Percentiles rank a stretch among this genome's conserved stretches.
phyloP scores from a whole-genome alignment of 2,888 invertebrate species.

The Eristalis intricaria region DNA sequence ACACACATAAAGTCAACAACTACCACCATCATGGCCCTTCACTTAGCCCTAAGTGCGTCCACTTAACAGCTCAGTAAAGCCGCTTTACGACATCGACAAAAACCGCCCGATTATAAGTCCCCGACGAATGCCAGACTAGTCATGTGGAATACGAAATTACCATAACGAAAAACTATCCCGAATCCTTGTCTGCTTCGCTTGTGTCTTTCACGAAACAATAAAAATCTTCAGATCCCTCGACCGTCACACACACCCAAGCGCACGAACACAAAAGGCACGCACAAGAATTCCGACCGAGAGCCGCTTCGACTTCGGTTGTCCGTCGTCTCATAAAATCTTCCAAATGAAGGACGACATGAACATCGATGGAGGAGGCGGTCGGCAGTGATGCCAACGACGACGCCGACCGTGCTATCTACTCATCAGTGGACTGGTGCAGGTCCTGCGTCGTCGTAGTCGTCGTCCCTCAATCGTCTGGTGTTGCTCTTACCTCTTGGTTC shows the following conservation, averaged over 20 bases:
- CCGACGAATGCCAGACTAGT: slow-evolving; percentile 47
- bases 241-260: background rate
- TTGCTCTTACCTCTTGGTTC: slow-evolving; percentile 12
- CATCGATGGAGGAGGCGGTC: slow-evolving; percentile 45
- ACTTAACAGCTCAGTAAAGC: slow-evolving; percentile 64
- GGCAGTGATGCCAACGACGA: slow-evolving; percentile 27
- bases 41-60: slow-evolving; percentile 58
- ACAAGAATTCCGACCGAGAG: slow-evolving; percentile 58
- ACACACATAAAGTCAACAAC: slow-evolving; percentile 15
- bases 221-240: background rate
- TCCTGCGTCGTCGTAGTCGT: slow-evolving; percentile 2
- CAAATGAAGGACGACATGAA: slow-evolving; percentile 47
- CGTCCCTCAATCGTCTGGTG: slow-evolving; percentile 1
- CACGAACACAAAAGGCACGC: background rate
- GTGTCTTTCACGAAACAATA: background rate
- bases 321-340: slow-evolving; percentile 54
- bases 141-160: slow-evolving; percentile 57
- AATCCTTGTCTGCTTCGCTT: background rate
- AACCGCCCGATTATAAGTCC: slow-evolving; percentile 33
- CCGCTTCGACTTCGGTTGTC: slow-evolving; percentile 36
- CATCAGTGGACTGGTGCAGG: background rate
- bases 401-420: slow-evolving; percentile 36
- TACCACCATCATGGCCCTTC: slow-evolving; percentile 24
- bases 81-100: slow-evolving; percentile 51
- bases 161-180: slow-evolving; percentile 44